Base-by-base conservation (phyloP, 2,888 invertebrate genomes). In the Sarcophaga variegata region DNA sequence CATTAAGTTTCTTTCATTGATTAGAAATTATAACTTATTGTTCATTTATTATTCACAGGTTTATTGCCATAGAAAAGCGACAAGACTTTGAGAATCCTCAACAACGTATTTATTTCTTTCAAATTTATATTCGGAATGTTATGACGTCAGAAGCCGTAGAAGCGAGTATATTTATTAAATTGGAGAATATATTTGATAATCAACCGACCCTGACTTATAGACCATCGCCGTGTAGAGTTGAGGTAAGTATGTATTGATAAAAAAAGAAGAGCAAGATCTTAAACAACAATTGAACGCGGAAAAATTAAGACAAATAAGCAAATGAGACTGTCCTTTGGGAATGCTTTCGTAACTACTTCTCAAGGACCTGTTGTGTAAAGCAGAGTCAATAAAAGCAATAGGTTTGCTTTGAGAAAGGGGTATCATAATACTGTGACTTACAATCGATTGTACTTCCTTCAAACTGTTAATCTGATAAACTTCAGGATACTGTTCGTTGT, bases 11-110 rank as follows among this genome's bases (percentile, higher is more conserved):
- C 8, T 12, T 8, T 49, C 47, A 17, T 59, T 20, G 12, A 70
- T 64, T 14, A 17, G n/a, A 54, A 49, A 22, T n/a, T 20, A 4
- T 27, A n/a, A 22, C 4, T 37, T 67, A 22, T 37, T 67, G 8
- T 17, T 54, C n/a, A 14, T 17, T 70, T 49, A 11, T n/a, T 45
- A 20, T 47, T 4, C 12, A 69, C 71, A 92, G 92, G 91, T 82
- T 87, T 63, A 88, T 93, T 59, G 86, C 85, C 45, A 89, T 93
- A 27, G 91, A 90, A 59, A 90, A 85, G 89, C 94, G 94, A 81
- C 95, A 95, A 90, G 95, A 95, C 90, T 95, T 92, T 90, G 95
- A 95, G 89, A 94, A 93, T 2, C 92, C 93, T 0, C 90, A 90
- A 4, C 94, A 94, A 93, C 92, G 91, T 85, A 84, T 85, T 14